A percentile compares a stretch with the other conserved stretches of the same genome.
phyloP scores from a whole-genome alignment of 2,888 invertebrate species.

The Magallana nippona region DNA sequence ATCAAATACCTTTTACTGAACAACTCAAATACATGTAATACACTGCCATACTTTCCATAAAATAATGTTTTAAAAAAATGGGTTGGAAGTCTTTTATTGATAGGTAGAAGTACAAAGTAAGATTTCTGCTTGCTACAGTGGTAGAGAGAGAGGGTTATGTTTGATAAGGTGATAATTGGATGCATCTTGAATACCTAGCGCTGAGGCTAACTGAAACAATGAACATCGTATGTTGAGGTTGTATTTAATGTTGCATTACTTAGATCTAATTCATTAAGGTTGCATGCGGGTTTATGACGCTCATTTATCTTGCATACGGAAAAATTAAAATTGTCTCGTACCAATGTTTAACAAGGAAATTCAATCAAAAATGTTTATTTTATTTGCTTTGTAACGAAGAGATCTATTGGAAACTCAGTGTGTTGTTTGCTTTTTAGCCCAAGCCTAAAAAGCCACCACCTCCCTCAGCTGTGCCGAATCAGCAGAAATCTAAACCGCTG shows the following conservation, averaged over 20 bases:
- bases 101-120: neutral
- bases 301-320: neutral
- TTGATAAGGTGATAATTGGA: no score
- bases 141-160: no score
- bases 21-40: no score
- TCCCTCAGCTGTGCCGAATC: conserved; percentile 57
- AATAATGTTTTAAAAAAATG: neutral
- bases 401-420: neutral
- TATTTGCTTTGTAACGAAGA: neutral
- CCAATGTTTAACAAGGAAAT: neutral
- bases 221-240: no score
- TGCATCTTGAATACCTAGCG: no score
- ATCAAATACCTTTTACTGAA: no score
- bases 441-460: conserved; percentile 74
- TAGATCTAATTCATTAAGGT: neutral
- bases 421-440: conserved; percentile 54
- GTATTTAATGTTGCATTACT: neutral
- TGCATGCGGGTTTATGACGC: neutral
- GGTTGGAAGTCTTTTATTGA: neutral
- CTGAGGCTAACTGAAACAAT: no score
- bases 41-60: no score
- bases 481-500: conserved; percentile 60
- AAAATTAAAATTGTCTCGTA: neutral
- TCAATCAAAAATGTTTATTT: neutral
- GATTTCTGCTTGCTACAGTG: no score